Base-by-base conservation (phyloP, 2,888 invertebrate species). In the Drosophila affinis region DNA sequence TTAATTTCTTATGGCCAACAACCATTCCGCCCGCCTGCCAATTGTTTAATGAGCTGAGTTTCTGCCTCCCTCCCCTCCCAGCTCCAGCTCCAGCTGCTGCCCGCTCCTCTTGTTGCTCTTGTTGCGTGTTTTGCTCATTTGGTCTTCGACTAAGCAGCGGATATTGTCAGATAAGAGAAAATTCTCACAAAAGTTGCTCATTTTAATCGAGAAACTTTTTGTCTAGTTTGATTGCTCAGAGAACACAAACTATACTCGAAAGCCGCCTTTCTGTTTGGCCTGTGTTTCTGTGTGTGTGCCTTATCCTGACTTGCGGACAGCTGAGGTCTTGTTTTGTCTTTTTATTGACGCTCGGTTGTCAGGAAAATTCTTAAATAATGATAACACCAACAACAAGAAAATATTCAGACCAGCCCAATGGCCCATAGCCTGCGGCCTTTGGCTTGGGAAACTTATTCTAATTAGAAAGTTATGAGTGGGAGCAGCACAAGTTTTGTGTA, bases 151-250 rank as follows among this genome's bases (percentile, higher is more conserved):
- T 60, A 60, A 86, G 88, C 77, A 78, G 77, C 82, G 79, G 87
- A 87, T 80, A 79, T 76, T 71, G 70, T 76, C 68, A 76, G 88
- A 89, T 85, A 87, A 81, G 80, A 68, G 65, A 72, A 75, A 39
- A 39, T 39, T 81, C 77, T 71, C 58, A 71, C 71, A 78, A 75
- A 75, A 88, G 75, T 88, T 88, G 72, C 69, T 62, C 78, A 76
- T 88, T 86, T 85, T 86, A 86, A 87, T 84, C 84, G 88, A 76
- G 75, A 81, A 88, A 88, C 68, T 88, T 85, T 85, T 77, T 77
- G 62, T 78, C 53, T 65, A 76, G 55, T 77, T 69, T 81, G 74
- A 80, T 78, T 80, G 73, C 64, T 59, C 61, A n/a, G 46, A 51
- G 47, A 39, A n/a, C 39, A 39, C 9, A 6, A 62, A 62, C 62